Conservation (phyloP, 1,140 invertebrate species). For the Drosophila kikkawai region DNA sequence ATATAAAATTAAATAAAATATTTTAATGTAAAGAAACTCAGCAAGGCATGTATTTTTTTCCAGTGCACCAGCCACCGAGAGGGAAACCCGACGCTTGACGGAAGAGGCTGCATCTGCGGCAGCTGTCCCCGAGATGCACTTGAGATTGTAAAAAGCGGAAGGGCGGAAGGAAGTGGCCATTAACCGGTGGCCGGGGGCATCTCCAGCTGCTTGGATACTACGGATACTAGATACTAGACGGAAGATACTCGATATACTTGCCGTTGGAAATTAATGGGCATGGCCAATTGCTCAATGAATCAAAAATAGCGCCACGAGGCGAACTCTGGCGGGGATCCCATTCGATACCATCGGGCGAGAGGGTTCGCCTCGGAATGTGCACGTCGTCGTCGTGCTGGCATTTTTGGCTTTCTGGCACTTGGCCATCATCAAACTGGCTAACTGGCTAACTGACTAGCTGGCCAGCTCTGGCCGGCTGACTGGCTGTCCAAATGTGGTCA, state of each 20-base stretch:
- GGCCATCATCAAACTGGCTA: conserved; percentile 14
- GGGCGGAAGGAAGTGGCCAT: conserved; percentile 77
- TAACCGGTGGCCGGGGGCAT: conserved; percentile 10
- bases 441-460: background rate
- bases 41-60: background rate
- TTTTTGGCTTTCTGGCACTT: conserved; percentile 45
- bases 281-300: conserved; percentile 71
- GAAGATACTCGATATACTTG: conserved; percentile 5
- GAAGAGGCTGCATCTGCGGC: conserved; percentile 24
- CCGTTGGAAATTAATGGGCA: conserved; percentile 30
- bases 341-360: background rate
- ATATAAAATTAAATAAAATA: no score
- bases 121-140: conserved; percentile 40
- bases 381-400: conserved; percentile 32
- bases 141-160: conserved; percentile 39
- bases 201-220: background rate
- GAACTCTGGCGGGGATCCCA: conserved; percentile 33
- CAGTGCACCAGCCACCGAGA: background rate
- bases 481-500: conserved; percentile 46
- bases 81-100: conserved; percentile 11
- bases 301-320: conserved; percentile 72
- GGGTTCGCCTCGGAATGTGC: conserved; percentile 35
- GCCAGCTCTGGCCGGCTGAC: background rate
- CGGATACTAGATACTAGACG: conserved; percentile 1
- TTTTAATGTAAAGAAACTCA: no score